These are phyloP conservation scores for Micrasema minimum DNA, from an alignment of 1,140 invertebrate genomes.

Conservation along the genomic window DNA sequence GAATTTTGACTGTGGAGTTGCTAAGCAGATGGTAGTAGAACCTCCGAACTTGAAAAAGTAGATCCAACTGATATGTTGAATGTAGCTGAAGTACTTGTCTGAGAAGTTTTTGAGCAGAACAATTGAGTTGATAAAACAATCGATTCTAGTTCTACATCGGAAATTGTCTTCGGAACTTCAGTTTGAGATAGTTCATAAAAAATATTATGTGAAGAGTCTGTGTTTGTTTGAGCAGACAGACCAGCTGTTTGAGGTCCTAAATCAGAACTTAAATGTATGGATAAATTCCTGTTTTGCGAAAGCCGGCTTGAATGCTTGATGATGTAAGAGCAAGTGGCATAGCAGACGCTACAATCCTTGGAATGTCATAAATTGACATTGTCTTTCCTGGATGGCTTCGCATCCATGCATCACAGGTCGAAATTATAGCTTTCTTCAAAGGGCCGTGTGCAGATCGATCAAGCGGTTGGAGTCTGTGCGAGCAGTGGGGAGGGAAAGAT, in stretches of 20 bases:
- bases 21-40: too few species aligned
- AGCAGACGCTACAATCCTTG: conserved; percentile 57
- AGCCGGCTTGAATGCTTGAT: conserved; percentile 63
- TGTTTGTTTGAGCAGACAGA: not conserved
- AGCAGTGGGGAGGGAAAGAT: conserved; percentile 56
- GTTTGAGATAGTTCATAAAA: not conserved
- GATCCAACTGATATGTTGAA: too few species aligned
- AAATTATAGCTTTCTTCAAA: conserved; percentile 58
- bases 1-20: too few species aligned
- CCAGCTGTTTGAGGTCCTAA: not conserved
- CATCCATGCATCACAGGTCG: conserved; percentile 61
- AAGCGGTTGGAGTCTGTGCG: conserved; percentile 60
- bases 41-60: too few species aligned
- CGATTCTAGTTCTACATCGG: too few species aligned
- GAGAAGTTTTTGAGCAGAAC: too few species aligned
- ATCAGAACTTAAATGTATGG: conserved; percentile 54
- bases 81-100: too few species aligned
- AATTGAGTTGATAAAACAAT: too few species aligned
- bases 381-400: conserved; percentile 61
- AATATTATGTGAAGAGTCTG: not conserved
- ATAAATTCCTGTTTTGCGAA: conserved; percentile 58
- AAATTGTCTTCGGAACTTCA: not conserved
- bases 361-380: conserved; percentile 65
- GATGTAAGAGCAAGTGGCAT: conserved; percentile 58
- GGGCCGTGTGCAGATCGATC: conserved; percentile 58